A percentile compares a stretch with the other conserved stretches of the same genome.
Evolutionary conservation across 2,888 invertebrate genomes (phyloP).

Genomic region (Hypsopygia costalis): DNA sequence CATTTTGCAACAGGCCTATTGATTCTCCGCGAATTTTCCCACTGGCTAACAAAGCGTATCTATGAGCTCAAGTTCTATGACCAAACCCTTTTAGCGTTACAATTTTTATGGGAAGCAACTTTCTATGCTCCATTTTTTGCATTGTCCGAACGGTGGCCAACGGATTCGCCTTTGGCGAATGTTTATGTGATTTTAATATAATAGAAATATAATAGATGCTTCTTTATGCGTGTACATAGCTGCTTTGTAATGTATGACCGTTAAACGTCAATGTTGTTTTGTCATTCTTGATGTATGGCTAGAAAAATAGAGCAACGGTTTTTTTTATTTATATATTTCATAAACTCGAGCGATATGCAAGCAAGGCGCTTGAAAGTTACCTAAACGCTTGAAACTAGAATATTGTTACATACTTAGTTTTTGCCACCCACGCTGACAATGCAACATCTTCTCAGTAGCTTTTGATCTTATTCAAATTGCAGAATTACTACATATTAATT

Average conservation of each 20-base stretch:
- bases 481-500: no score
- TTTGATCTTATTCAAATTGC: no score
- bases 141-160: slow-evolving; percentile 64
- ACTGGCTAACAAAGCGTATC: slow-evolving; percentile 65
- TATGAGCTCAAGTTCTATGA: slow-evolving; percentile 29
- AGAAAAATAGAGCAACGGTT: slow-evolving; percentile 14
- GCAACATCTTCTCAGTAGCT: no score
- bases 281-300: slow-evolving; percentile 14
- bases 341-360: slow-evolving; percentile 9
- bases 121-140: slow-evolving; percentile 76
- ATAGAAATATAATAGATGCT: slow-evolving; percentile 49
- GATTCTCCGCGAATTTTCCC: slow-evolving; percentile 65
- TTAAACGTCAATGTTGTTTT: slow-evolving; percentile 46
- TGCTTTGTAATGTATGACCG: slow-evolving; percentile 50
- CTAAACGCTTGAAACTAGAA: no score
- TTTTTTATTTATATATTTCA: slow-evolving; percentile 17
- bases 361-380: no score
- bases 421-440: no score
- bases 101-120: slow-evolving; percentile 74
- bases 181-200: slow-evolving; percentile 66
- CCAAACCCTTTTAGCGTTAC: slow-evolving; percentile 66
- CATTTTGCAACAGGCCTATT: slow-evolving; percentile 54
- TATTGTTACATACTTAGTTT: no score
- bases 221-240: slow-evolving; percentile 38
- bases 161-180: slow-evolving; percentile 68